Conservation (phyloP, 2,888 invertebrate species). For the Amblyjoppa fuscipennis region DNA sequence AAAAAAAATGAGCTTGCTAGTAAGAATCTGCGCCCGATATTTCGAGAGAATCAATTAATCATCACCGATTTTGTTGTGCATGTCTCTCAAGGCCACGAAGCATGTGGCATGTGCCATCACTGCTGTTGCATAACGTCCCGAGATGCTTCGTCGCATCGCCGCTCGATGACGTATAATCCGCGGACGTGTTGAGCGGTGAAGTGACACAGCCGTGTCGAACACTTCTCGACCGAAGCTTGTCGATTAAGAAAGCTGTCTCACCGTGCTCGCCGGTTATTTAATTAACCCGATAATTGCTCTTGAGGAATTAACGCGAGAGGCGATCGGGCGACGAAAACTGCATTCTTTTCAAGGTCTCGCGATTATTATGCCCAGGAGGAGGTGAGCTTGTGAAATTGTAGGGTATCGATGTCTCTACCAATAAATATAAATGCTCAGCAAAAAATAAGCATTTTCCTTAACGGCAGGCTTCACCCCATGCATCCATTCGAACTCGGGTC, state of each 20-base stretch:
- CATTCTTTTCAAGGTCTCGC: background rate
- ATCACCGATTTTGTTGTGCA: constrained; percentile 43
- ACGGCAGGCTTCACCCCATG: background rate
- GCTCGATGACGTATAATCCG: constrained; percentile 70
- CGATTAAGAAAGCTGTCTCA: constrained; percentile 28
- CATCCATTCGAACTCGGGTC: background rate
- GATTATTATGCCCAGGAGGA: background rate
- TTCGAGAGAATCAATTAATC: constrained; percentile 78
- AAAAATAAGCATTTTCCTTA: background rate
- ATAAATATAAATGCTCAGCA: background rate
- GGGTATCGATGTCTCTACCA: background rate
- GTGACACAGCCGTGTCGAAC: constrained; percentile 1
- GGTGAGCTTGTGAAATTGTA: background rate
- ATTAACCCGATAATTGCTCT: constrained; percentile 12
- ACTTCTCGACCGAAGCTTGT: constrained; percentile 4
- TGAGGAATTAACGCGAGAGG: constrained; percentile 18
- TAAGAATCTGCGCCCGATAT: background rate
- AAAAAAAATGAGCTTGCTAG: background rate
- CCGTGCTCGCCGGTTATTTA: background rate
- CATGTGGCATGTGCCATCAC: constrained; percentile 2
- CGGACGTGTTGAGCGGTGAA: background rate
- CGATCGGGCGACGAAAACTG: constrained; percentile 13
- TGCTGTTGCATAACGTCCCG: constrained; percentile 37
- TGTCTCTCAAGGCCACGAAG: constrained; percentile 13
- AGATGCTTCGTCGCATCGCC: constrained; percentile 85